phyloP scores from a whole-genome alignment of 2,113 vertebrate species.

The Bettongia penicillata region DNA sequence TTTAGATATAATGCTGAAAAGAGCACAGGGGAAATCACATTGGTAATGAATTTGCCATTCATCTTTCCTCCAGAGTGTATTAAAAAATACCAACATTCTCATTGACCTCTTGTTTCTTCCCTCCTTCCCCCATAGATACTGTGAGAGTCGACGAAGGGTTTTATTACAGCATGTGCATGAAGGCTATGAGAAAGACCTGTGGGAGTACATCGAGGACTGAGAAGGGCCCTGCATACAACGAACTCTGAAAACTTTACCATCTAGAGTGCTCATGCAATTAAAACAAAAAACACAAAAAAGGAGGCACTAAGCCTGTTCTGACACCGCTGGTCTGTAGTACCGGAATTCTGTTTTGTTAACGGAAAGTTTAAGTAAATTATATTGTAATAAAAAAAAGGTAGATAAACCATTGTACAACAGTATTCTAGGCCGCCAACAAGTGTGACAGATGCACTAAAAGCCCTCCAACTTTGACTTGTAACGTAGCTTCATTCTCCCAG shows the following conservation, averaged over 20 bases:
- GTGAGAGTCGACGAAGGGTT: conserved; percentile 99
- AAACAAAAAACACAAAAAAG: conserved; percentile 83
- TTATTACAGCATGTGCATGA: conserved; percentile 99
- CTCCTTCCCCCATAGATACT: conserved; percentile 91
- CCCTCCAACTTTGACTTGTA: conserved; percentile 92
- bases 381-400: conserved; percentile 98
- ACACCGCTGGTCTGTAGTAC: conserved; percentile 91
- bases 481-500: conserved; percentile 91
- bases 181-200: conserved; percentile 99
- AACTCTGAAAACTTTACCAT: conserved; percentile 95
- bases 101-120: not conserved
- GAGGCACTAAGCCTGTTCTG: conserved; percentile 84
- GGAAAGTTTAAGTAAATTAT: conserved; percentile 98
- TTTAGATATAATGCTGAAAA: not conserved
- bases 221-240: conserved; percentile 87
- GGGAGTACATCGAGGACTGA: conserved; percentile 99
- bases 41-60: not conserved
- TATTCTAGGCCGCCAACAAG: conserved; percentile 96
- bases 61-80: not conserved
- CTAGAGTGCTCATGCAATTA: conserved; percentile 95
- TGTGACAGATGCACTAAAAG: conserved; percentile 89
- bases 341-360: conserved; percentile 94
- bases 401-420: conserved; percentile 97
- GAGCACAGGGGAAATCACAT: no score
- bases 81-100: not conserved